Percentiles rank a stretch among this genome's conserved stretches.
These are phyloP conservation scores for Scaptomyza reducta DNA, from an alignment of 2,888 invertebrate genomes.

Conservation along the genomic window DNA sequence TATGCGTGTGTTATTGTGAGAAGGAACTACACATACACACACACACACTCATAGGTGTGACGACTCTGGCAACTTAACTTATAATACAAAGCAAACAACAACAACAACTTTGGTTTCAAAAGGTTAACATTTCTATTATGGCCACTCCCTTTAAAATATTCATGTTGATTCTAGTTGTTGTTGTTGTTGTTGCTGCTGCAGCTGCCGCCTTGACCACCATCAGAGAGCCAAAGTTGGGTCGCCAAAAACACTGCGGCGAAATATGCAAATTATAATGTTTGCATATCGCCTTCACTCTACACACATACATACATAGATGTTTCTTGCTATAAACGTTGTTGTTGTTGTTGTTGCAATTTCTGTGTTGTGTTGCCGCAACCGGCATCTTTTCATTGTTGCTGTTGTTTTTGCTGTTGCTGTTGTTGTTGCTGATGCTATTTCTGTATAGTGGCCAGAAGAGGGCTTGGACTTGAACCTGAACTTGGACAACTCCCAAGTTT, in stretches of 20 bases:
- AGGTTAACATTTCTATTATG: conserved; percentile 82
- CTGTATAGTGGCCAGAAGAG: conserved; percentile 13
- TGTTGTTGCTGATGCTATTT: conserved; percentile 30
- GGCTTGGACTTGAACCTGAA: conserved; percentile 21
- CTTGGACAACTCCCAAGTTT: conserved; percentile 19
- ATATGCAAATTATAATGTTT: conserved; percentile 79
- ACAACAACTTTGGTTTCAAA: conserved; percentile 36
- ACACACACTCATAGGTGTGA: conserved; percentile 24
- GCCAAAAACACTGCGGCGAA: conserved; percentile 59
- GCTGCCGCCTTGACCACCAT: conserved; percentile 55
- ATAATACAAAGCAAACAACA: neutral
- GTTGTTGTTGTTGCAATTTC: conserved; percentile 20
- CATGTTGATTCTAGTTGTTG: conserved; percentile 5
- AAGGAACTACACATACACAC: neutral
- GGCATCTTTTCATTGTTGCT: conserved; percentile 28
- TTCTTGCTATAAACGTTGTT: conserved; percentile 1
- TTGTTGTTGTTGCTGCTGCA: conserved; percentile 24
- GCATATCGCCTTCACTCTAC: conserved; percentile 59
- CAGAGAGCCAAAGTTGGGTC: conserved; percentile 32
- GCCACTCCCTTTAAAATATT: conserved; percentile 57
- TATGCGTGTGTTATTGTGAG: neutral
- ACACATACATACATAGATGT: conserved; percentile 22
- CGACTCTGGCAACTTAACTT: conserved; percentile 14
- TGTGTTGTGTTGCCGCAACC: conserved; percentile 30
- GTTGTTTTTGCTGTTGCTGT: conserved; percentile 34